phyloP scores from a whole-genome alignment of 1,140 invertebrate species.

The Calephelis nemesis region DNA sequence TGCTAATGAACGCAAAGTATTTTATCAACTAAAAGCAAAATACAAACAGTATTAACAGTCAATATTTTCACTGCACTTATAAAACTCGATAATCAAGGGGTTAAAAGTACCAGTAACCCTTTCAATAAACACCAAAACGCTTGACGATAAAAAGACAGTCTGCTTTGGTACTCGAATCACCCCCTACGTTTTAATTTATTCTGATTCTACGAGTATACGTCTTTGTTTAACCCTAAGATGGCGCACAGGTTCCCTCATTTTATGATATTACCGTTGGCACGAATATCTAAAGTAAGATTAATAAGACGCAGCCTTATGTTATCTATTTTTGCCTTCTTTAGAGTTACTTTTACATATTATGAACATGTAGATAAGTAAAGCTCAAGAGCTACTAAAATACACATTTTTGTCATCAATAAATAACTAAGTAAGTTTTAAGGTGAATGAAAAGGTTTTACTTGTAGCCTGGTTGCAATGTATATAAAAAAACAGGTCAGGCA shows the following conservation, averaged over 20 bases:
- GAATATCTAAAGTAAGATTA: not conserved
- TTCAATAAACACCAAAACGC: slow-evolving; percentile 37
- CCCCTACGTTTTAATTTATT: slow-evolving; percentile 67
- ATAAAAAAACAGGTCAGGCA: no score
- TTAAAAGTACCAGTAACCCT: slow-evolving; percentile 27
- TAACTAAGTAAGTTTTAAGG: no score
- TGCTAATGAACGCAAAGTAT: slow-evolving; percentile 16
- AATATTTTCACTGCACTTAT: slow-evolving; percentile 1
- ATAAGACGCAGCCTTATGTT: not conserved
- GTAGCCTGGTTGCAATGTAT: no score
- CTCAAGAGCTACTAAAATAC: no score
- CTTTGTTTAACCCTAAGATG: slow-evolving; percentile 58
- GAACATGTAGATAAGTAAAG: no score
- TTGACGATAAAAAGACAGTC: slow-evolving; percentile 57
- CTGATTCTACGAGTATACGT: slow-evolving; percentile 44
- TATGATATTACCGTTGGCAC: not conserved
- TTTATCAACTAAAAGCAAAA: not conserved
- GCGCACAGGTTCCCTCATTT: slow-evolving; percentile 45
- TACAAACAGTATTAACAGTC: slow-evolving; percentile 14
- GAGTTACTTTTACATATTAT: no score
- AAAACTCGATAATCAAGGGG: slow-evolving; percentile 21
- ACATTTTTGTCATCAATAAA: no score
- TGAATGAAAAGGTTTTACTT: no score
- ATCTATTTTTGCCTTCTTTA: no score
- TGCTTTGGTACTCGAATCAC: slow-evolving; percentile 49